Base-by-base conservation (phyloP, 2,797 vertebrate species). In the Gadopsis bispinosus region DNA sequence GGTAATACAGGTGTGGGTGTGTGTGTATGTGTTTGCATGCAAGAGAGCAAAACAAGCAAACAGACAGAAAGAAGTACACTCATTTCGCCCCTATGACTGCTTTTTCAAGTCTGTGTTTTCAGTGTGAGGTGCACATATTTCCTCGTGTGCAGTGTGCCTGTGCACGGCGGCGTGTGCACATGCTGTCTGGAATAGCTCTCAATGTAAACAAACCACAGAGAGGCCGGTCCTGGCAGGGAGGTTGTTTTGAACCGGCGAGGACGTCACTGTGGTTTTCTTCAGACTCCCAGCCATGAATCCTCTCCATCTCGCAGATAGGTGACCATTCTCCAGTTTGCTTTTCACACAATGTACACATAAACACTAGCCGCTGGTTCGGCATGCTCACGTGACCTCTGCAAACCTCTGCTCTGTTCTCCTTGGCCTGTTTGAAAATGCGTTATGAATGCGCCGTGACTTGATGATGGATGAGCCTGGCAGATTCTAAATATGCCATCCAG, bases 121-220 rank as follows among this genome's bases (percentile, higher is more conserved):
- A 54, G 48, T 50, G 39, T n/a, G 77, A 63, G 51, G 39, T 64
- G 53, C 55, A 50, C 59, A 61, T 59, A 64, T 79, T 85, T 81
- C 64, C 53, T 83, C 1, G 47, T 75, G 82, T 82, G 69, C 83
- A 66, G 69, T 60, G 81, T 62, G 37, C 7, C 8, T 26, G 64
- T 77, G 80, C 72, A 64, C 53, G 55, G 4, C 3, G 39, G 61
- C 26, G 50, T 67, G 79, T 83, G 83, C 75, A n/a, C 61, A 77
- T 82, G 89, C 83, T 67, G 90, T 89, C 90, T 92, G 84, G 90
- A 88, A 87, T 54, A 84, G 74, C 77, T 87, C 80, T 91, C 83
- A 91, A 78, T 88, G 87, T 91, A 91, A 94, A 93, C 93, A 92
- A 90, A 93, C 82, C 89, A 69, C 91, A 89, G 77, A 88, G 85